phyloP scores from a whole-genome alignment of 2,888 invertebrate species.

The Ormyrus thymus region DNA sequence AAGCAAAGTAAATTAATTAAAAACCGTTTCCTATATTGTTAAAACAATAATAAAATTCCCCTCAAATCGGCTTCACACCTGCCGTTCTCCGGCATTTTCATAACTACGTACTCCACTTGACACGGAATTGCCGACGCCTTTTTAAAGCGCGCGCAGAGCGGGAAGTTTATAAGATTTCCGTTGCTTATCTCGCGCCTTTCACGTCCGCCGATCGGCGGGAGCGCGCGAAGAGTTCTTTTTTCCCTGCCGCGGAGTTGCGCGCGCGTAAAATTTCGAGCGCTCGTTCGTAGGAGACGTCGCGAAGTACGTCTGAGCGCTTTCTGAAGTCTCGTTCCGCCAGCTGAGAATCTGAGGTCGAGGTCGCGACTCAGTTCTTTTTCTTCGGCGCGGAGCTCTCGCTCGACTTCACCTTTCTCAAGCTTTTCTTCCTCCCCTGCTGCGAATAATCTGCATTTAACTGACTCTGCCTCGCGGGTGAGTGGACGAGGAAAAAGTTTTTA shows the following conservation, averaged over 20 bases:
- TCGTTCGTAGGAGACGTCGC: conserved; percentile 28
- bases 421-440: not conserved
- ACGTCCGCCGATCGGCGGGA: not conserved
- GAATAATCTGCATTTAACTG: not conserved
- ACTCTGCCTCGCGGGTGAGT: not conserved
- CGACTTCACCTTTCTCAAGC: not conserved
- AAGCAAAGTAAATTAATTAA: too few species aligned
- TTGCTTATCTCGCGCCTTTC: not conserved
- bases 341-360: conserved; percentile 50
- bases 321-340: conserved; percentile 10
- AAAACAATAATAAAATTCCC: too few species aligned
- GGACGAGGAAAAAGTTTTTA: not conserved
- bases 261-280: conserved; percentile 33
- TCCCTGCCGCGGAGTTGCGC: not conserved
- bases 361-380: conserved; percentile 38
- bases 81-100: too few species aligned
- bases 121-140: too few species aligned
- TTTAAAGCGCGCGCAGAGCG: too few species aligned
- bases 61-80: too few species aligned
- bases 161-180: too few species aligned
- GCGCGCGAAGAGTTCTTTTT: too few species aligned
- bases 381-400: conserved; percentile 17
- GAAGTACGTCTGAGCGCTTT: conserved; percentile 32
- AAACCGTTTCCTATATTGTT: too few species aligned
- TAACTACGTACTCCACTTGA: too few species aligned